Conservation (phyloP, 2,797 vertebrate genomes). For the Syngnathus acus region DNA sequence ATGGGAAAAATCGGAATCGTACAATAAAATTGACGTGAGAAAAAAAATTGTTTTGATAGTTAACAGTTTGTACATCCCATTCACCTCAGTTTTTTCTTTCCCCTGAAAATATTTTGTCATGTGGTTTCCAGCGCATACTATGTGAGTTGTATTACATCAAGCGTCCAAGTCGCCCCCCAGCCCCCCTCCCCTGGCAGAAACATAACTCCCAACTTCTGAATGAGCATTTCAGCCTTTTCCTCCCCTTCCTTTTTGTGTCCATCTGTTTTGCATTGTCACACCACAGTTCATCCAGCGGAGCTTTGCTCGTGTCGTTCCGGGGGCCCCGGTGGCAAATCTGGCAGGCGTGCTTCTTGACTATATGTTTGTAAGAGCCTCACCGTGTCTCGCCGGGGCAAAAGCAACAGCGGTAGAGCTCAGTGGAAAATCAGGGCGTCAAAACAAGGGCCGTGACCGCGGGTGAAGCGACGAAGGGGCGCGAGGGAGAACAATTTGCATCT, state of each 20-base stretch:
- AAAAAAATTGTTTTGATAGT: too few relatives aligned
- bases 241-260: conserved; percentile 37
- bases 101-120: neutral
- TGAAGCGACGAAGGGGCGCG: conserved; percentile 21
- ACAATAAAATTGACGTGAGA: too few relatives aligned
- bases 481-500: conserved; percentile 50
- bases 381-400: conserved; percentile 28
- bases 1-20: too few relatives aligned
- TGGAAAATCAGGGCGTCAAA: conserved; percentile 58
- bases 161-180: neutral
- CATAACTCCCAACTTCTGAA: conserved; percentile 19
- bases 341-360: conserved; percentile 27
- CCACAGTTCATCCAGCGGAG: conserved; percentile 32
- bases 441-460: conserved; percentile 36
- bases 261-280: conserved; percentile 49
- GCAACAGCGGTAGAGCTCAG: conserved; percentile 47
- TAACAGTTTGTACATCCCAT: too few relatives aligned
- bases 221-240: conserved; percentile 27
- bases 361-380: conserved; percentile 31
- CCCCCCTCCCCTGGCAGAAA: neutral
- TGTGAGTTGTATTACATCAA: neutral
- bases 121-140: neutral
- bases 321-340: conserved; percentile 40
- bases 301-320: conserved; percentile 43
- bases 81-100: too few relatives aligned